A percentile compares a stretch with the other conserved stretches of the same genome.
These are phyloP conservation scores for Holacanthella duospinosa DNA, from an alignment of 2,888 invertebrate genomes.

Conservation along the genomic window DNA sequence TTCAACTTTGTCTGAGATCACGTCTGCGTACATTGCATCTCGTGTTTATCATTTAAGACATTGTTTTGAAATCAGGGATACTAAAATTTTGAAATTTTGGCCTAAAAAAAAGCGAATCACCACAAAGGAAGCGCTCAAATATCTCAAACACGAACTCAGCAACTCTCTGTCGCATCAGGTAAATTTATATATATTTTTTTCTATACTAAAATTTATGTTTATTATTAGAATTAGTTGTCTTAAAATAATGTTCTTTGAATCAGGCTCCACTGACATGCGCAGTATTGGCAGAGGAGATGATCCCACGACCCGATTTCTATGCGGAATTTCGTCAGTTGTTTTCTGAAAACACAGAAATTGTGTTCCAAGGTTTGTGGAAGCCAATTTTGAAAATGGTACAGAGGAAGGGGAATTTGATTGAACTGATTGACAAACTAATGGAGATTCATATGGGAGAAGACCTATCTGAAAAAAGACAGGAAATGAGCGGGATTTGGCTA, in stretches of 20 bases:
- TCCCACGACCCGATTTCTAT: slow-evolving; percentile 24
- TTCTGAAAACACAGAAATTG: slow-evolving; percentile 13
- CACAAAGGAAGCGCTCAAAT: slow-evolving; percentile 12
- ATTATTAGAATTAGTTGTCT: too few species aligned
- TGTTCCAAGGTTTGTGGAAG: slow-evolving; percentile 17
- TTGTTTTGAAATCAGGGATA: slow-evolving; percentile 17
- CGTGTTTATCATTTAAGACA: slow-evolving; percentile 27
- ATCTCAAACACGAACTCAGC: background rate
- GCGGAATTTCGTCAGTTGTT: slow-evolving; percentile 18
- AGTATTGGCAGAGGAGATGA: slow-evolving; percentile 20
- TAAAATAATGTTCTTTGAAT: too few species aligned
- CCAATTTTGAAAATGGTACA: slow-evolving; percentile 23
- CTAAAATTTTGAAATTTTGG: slow-evolving; percentile 16
- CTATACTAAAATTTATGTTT: too few species aligned
- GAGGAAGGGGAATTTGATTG: slow-evolving; percentile 21
- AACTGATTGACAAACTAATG: slow-evolving; percentile 17
- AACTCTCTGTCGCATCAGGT: background rate
- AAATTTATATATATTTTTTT: too few species aligned
- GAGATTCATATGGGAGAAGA: slow-evolving; percentile 11
- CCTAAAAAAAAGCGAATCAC: slow-evolving; percentile 9
- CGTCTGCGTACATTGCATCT: slow-evolving; percentile 27
- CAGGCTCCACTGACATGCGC: slow-evolving; percentile 8
- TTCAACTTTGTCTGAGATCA: slow-evolving; percentile 8
- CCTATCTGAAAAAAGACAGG: background rate
- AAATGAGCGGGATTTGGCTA: background rate